phyloP scores from a whole-genome alignment of 2,888 invertebrate species.

The Ichneumon xanthorius region DNA sequence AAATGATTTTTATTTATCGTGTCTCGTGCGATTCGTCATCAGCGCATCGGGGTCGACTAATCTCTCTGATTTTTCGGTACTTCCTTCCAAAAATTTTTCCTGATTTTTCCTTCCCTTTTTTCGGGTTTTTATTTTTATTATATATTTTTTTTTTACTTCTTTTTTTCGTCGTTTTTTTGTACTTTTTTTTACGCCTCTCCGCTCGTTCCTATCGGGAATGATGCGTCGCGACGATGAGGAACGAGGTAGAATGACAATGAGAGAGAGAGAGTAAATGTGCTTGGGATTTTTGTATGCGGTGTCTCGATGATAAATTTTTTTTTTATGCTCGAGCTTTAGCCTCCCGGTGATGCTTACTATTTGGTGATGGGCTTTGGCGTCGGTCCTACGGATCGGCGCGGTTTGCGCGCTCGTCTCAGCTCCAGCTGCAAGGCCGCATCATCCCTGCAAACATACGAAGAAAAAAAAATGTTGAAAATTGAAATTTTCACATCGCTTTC shows the following conservation, averaged over 20 bases:
- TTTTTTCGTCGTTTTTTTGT: background rate
- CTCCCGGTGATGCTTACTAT: slow-evolving; percentile 79
- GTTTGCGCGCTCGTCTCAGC: slow-evolving; percentile 81
- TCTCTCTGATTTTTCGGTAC: slow-evolving; percentile 24
- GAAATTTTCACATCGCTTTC: no score
- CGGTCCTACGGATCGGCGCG: slow-evolving; percentile 76
- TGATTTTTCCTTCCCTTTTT: slow-evolving; percentile 40
- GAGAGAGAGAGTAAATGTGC: slow-evolving; percentile 43
- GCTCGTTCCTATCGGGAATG: slow-evolving; percentile 9
- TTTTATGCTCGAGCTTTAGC: slow-evolving; percentile 40
- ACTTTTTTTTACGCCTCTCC: background rate
- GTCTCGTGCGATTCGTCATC: slow-evolving; percentile 2
- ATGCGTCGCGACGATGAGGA: slow-evolving; percentile 26
- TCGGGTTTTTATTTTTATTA: slow-evolving; percentile 17
- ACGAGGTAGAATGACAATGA: slow-evolving; percentile 44
- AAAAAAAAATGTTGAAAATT: slow-evolving; percentile 13
- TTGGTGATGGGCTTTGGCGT: slow-evolving; percentile 77
- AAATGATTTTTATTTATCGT: slow-evolving; percentile 22
- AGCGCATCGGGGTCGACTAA: background rate
- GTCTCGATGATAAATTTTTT: slow-evolving; percentile 48
- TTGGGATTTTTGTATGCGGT: background rate
- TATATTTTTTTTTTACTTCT: background rate
- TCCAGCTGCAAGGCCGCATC: slow-evolving; percentile 80
- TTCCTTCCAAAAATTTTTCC: slow-evolving; percentile 22
- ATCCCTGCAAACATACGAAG: slow-evolving; percentile 76